Conservation (phyloP, 2,113 vertebrate genomes). For the Kryptolebias marmoratus region DNA sequence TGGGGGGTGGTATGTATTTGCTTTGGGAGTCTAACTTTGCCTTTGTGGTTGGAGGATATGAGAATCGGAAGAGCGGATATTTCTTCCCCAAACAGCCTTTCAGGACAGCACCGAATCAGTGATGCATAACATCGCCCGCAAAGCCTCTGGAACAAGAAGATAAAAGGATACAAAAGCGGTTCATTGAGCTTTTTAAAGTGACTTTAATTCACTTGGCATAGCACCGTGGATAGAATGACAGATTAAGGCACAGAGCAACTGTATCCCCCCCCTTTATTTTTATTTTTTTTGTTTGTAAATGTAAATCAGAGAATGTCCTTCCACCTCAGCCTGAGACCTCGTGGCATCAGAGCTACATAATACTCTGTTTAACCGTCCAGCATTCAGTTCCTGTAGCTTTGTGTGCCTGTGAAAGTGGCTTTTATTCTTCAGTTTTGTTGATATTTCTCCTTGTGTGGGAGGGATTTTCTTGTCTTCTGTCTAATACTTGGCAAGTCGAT, state of each 20-base stretch:
- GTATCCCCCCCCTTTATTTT: conserved; percentile 59
- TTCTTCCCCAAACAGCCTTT: conserved; percentile 70
- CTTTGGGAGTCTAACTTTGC: conserved; percentile 34
- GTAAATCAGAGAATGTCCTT: conserved; percentile 64
- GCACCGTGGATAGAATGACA: conserved; percentile 69
- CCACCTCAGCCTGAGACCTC: conserved; percentile 56
- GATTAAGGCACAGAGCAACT: conserved; percentile 67
- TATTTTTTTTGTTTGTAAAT: conserved; percentile 59
- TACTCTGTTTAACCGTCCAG: conserved; percentile 51
- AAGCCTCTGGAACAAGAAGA: conserved; percentile 72
- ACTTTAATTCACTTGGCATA: conserved; percentile 73
- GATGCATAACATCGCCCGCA: conserved; percentile 68
- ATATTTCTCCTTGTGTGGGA: conserved; percentile 67
- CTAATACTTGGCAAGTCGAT: conserved; percentile 69
- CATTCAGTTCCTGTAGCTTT: conserved; percentile 64
- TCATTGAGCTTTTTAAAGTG: conserved; percentile 72
- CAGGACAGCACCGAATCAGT: conserved; percentile 63
- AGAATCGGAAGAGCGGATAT: conserved; percentile 71
- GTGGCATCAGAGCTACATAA: conserved; percentile 65
- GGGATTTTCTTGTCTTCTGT: conserved; percentile 69
- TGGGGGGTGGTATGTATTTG: conserved; percentile 25
- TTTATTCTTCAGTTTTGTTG: conserved; percentile 78
- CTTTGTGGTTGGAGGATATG: conserved; percentile 46
- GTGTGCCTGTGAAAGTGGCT: conserved; percentile 72
- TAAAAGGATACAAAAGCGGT: conserved; percentile 72